Conservation (phyloP, 2,113 vertebrate species). For the Podocnemis expansa region DNA sequence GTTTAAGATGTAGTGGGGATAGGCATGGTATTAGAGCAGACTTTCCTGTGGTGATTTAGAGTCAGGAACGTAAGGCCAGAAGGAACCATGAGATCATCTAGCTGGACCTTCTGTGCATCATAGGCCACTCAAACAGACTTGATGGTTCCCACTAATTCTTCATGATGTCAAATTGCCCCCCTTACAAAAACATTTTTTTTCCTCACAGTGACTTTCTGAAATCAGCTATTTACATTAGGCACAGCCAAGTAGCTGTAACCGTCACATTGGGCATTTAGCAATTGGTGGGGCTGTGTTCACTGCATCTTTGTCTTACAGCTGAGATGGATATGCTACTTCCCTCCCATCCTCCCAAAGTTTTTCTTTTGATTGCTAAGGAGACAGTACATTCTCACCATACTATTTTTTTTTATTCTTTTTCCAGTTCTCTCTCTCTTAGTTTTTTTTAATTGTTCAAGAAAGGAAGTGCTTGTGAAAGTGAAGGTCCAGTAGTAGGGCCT, state of each 20-base stretch:
- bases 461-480: no score
- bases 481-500: no score
- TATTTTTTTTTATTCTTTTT: constrained; percentile 23
- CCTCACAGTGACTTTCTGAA: neutral
- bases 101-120: neutral
- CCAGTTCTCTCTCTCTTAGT: neutral
- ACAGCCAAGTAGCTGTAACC: neutral
- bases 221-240: neutral
- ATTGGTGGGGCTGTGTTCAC: neutral
- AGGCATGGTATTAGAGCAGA: neutral
- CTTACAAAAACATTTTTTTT: neutral
- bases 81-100: neutral
- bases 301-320: neutral
- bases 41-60: neutral
- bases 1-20: neutral
- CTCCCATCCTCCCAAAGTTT: rapidly evolving
- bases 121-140: neutral
- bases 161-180: neutral
- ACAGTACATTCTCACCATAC: constrained; percentile 22
- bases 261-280: neutral
- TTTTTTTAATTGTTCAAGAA: no score
- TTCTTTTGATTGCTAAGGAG: constrained; percentile 40
- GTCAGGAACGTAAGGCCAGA: neutral
- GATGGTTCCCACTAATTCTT: neutral
- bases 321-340: neutral